phyloP scores from a whole-genome alignment of 2,113 vertebrate genomes.

The Neoarius graeffei region DNA sequence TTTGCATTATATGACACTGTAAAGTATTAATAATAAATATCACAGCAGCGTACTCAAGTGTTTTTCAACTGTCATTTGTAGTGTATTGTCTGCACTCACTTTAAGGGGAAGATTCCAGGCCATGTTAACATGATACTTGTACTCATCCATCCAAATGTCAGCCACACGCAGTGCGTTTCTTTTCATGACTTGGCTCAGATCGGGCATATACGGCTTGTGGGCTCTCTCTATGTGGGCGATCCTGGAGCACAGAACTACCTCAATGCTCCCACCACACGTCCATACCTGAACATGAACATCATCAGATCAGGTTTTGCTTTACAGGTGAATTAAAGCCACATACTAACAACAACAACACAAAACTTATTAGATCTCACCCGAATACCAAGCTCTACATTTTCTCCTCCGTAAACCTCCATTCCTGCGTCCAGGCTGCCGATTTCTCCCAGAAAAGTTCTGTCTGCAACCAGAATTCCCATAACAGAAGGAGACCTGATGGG shows the following conservation, averaged over 20 bases:
- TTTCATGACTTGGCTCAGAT: constrained; percentile 59
- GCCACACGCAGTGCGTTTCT: constrained; percentile 76
- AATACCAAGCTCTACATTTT: constrained; percentile 92
- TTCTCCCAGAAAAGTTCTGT: constrained; percentile 83
- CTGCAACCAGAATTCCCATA: constrained; percentile 79
- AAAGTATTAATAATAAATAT: neutral
- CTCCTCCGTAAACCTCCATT: constrained; percentile 93
- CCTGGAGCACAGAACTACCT: constrained; percentile 79
- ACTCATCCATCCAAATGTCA: constrained; percentile 80
- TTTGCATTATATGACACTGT: neutral
- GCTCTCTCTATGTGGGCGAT: constrained; percentile 75
- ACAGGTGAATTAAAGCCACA: neutral
- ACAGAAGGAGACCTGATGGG: constrained; percentile 83
- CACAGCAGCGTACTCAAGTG: too few species aligned
- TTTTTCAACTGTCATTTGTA: neutral
- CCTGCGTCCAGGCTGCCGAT: constrained; percentile 90
- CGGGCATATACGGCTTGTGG: constrained; percentile 72
- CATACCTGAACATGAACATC: constrained; percentile 72
- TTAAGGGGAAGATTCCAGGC: constrained; percentile 75
- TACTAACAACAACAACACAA: neutral
- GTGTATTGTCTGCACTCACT: constrained; percentile 52
- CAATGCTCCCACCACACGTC: constrained; percentile 79
- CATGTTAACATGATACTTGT: constrained; percentile 76
- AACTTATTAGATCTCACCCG: constrained; percentile 75
- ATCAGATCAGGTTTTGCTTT: neutral